Conservation (phyloP, 2,113 vertebrate genomes). For the Vombatus ursinus region DNA sequence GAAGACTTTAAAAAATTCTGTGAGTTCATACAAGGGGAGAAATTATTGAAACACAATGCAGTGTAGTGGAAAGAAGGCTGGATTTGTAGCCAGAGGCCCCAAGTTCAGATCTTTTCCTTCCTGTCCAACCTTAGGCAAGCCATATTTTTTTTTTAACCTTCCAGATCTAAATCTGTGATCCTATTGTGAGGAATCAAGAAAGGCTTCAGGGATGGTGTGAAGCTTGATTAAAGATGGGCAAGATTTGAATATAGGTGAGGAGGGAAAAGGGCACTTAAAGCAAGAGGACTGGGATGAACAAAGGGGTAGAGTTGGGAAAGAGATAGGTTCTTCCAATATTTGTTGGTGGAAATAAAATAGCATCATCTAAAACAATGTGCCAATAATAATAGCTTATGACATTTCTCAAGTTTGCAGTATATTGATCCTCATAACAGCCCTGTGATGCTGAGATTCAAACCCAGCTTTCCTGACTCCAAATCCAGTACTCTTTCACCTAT, state of each 20-base stretch:
- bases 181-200: not conserved
- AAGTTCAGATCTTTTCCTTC: not conserved
- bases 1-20: not conserved
- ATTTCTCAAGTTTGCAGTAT: not conserved
- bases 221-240: not conserved
- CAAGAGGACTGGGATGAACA: not conserved
- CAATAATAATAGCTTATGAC: not conserved
- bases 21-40: not conserved
- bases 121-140: not conserved
- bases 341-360: not conserved
- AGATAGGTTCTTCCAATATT: not conserved
- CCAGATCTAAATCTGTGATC: not conserved
- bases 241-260: not conserved
- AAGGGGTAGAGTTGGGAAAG: not conserved
- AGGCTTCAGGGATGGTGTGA: not conserved
- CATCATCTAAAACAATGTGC: not conserved
- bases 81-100: not conserved
- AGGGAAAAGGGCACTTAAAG: not conserved
- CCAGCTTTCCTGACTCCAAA: not conserved
- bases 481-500: too few relatives aligned
- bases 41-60: not conserved
- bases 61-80: not conserved
- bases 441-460: not conserved
- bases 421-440: not conserved
- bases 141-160: not conserved